A percentile compares a stretch with the other conserved stretches of the same genome.
Conservation (phyloP, 2,888 invertebrate genomes). For the Drosophila fungiperda region DNA sequence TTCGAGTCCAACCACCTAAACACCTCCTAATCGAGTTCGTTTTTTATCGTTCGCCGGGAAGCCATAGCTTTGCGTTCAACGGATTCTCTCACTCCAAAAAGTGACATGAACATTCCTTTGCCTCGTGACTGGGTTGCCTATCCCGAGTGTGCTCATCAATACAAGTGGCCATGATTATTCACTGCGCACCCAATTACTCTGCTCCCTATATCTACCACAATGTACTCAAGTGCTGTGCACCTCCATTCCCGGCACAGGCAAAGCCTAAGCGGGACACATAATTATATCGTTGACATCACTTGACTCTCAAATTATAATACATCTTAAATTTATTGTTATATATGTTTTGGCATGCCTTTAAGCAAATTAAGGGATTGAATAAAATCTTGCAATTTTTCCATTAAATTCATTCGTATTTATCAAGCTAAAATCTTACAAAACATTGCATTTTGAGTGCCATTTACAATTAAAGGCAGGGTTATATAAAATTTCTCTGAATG, state of each 20-base stretch:
- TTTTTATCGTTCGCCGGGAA: conserved; percentile 20
- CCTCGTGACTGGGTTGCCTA: conserved; percentile 68
- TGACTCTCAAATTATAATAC: not conserved
- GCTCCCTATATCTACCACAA: conserved; percentile 1
- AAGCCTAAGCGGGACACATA: no score
- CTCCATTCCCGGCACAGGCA: no score
- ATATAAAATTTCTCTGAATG: no score
- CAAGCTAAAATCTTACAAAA: no score
- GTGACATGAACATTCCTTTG: conserved; percentile 23
- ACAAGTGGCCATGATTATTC: conserved; percentile 59
- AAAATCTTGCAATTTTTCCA: not conserved
- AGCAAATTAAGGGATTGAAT: not conserved
- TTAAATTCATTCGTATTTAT: no score
- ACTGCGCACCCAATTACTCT: conserved; percentile 56
- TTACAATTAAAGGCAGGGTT: no score
- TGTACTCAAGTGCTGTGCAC: conserved; percentile 2
- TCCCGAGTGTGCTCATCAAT: conserved; percentile 56
- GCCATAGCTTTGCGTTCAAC: conserved; percentile 47
- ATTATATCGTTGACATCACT: no score
- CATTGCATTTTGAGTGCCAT: no score
- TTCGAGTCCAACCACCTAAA: not conserved
- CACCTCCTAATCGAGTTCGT: no score
- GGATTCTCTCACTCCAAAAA: not conserved
- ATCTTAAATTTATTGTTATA: not conserved
- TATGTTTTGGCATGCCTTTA: not conserved